Percentiles rank a stretch among this genome's conserved stretches.
phyloP scores from a whole-genome alignment of 2,797 vertebrate genomes.

The Tragelaphus eurycerus region DNA sequence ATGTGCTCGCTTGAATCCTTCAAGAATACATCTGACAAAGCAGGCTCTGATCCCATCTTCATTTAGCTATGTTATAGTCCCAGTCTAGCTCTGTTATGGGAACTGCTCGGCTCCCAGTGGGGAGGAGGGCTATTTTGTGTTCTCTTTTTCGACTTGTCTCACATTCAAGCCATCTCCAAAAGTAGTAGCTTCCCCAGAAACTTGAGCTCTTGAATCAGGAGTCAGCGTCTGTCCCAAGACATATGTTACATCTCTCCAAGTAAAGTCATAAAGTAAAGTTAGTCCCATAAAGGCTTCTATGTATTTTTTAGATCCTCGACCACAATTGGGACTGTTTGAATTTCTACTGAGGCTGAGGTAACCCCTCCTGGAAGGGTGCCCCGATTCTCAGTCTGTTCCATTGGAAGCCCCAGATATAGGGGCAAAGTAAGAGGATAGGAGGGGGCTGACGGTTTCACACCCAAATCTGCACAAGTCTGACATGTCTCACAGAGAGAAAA shows the following conservation, averaged over 20 bases:
- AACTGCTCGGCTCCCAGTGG: background rate
- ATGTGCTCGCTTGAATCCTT: background rate
- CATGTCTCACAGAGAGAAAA: background rate
- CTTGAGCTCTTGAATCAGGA: background rate
- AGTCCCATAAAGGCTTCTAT: background rate
- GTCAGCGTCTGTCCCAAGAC: background rate
- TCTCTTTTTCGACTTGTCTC: background rate
- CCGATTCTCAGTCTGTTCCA: background rate
- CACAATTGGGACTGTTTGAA: background rate
- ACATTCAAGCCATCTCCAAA: background rate
- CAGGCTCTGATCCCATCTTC: background rate
- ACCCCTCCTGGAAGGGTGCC: background rate
- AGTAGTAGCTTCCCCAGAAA: background rate
- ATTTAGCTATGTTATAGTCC: background rate
- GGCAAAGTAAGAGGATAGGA: background rate
- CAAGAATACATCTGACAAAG: background rate
- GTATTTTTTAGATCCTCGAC: background rate
- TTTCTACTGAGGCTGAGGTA: background rate
- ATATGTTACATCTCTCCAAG: background rate
- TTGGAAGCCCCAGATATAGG: background rate
- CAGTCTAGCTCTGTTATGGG: background rate
- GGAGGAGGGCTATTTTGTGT: background rate
- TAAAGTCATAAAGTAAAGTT: background rate
- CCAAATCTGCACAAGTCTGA: background rate
- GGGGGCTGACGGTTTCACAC: background rate